Evolutionary conservation across 2,888 invertebrate genomes (phyloP).

Genomic region (Acholoe squamosa): DNA sequence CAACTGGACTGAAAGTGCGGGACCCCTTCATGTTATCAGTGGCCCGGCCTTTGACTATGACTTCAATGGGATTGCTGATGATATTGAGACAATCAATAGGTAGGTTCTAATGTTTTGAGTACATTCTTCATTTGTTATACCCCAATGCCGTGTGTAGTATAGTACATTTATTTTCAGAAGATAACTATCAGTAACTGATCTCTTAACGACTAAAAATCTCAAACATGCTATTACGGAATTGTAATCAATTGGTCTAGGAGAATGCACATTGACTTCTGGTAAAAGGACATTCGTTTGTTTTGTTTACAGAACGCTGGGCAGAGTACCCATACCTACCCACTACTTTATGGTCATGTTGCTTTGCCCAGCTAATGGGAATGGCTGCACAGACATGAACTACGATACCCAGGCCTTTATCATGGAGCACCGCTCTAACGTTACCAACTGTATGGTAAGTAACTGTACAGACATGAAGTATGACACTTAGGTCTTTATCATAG

Average conservation of each 20-base stretch:
- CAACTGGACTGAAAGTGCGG: constrained; percentile 47
- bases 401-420: constrained; percentile 66
- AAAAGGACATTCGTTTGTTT: neutral
- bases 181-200: too few relatives aligned
- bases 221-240: too few relatives aligned
- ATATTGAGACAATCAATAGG: neutral
- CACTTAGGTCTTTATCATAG: constrained; percentile 66
- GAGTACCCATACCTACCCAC: constrained; percentile 73
- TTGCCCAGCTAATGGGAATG: constrained; percentile 67
- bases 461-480: constrained; percentile 63
- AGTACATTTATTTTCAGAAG: too few relatives aligned
- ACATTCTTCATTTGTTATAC: neutral
- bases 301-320: constrained; percentile 46
- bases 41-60: constrained; percentile 77
- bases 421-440: constrained; percentile 60
- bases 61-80: constrained; percentile 71
- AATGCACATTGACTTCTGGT: too few relatives aligned
- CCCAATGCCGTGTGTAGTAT: too few relatives aligned
- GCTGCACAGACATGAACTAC: constrained; percentile 65
- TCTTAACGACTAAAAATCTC: too few relatives aligned
- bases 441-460: constrained; percentile 68
- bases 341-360: constrained; percentile 73
- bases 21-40: constrained; percentile 70
- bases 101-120: neutral
- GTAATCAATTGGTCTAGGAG: too few relatives aligned